Evolutionary conservation across 2,797 vertebrate genomes (phyloP).

Genomic region (Aselliscus stoliczkanus): DNA sequence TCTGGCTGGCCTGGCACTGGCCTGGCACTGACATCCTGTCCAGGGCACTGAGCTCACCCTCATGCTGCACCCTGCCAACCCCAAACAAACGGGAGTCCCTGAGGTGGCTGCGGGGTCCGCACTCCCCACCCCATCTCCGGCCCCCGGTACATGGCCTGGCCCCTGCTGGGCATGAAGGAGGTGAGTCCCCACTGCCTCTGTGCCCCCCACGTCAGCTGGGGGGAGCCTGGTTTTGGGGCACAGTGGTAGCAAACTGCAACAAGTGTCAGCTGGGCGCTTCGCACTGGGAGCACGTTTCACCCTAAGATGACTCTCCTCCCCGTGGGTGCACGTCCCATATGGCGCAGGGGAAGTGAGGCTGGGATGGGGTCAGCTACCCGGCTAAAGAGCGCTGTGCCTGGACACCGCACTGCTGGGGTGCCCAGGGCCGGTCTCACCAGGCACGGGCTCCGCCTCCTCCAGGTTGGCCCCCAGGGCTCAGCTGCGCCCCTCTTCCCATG

Average conservation of each 20-base stretch:
- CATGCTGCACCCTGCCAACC: accelerated
- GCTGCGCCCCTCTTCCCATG: not conserved
- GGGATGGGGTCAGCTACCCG: accelerated
- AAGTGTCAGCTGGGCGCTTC: accelerated
- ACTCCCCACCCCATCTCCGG: not conserved
- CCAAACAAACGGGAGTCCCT: accelerated
- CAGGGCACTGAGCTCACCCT: no score
- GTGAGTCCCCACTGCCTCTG: accelerated
- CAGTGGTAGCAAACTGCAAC: accelerated
- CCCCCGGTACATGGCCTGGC: not conserved
- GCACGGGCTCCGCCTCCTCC: accelerated
- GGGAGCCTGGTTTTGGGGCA: not conserved
- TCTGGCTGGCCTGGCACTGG: accelerated
- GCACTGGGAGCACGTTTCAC: accelerated
- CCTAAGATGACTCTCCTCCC: accelerated
- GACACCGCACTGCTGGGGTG: no score
- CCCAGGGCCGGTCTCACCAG: accelerated
- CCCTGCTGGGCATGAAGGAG: not conserved
- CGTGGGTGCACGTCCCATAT: accelerated
- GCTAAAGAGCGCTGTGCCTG: no score
- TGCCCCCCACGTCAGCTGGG: accelerated
- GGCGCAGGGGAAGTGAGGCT: not conserved
- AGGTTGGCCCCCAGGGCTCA: accelerated
- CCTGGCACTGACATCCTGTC: accelerated
- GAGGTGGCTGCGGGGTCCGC: not conserved